phyloP scores from a whole-genome alignment of 2,113 vertebrate species.

The Ancistrus triradiatus region DNA sequence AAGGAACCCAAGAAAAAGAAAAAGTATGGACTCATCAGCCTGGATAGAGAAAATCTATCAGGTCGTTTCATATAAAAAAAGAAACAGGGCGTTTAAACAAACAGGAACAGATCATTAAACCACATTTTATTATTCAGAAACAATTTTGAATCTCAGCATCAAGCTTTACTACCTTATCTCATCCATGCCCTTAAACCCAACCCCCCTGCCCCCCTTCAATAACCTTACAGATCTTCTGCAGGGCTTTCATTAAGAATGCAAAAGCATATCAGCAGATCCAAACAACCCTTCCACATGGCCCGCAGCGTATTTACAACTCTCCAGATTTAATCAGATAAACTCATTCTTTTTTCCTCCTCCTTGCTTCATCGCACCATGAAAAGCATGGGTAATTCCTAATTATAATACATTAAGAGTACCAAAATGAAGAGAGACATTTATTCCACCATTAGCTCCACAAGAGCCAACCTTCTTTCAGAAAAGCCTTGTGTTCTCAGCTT shows the following conservation, averaged over 20 bases:
- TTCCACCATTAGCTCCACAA: background rate
- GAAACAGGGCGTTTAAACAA: no score
- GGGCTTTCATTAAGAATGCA: slow-evolving; percentile 12
- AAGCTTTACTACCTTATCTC: no score
- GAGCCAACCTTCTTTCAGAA: background rate
- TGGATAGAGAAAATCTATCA: no score
- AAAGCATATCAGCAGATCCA: slow-evolving; percentile 4
- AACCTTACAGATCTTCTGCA: background rate
- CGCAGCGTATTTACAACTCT: background rate
- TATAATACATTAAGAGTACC: slow-evolving; percentile 22
- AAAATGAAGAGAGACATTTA: slow-evolving; percentile 16
- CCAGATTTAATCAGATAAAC: slow-evolving; percentile 16
- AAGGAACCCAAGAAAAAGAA: no score
- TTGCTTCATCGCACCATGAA: background rate
- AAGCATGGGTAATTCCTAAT: slow-evolving; percentile 33
- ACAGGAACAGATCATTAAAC: no score
- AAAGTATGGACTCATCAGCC: no score
- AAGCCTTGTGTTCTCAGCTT: background rate
- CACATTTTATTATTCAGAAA: no score
- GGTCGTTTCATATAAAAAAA: no score
- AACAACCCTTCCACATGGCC: background rate
- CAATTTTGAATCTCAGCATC: no score
- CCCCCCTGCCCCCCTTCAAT: background rate
- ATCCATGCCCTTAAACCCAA: no score
- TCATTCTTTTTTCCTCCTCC: background rate